These are phyloP conservation scores for Elaphurus davidianus DNA, from an alignment of 2,113 vertebrate species.

Conservation along the genomic window DNA sequence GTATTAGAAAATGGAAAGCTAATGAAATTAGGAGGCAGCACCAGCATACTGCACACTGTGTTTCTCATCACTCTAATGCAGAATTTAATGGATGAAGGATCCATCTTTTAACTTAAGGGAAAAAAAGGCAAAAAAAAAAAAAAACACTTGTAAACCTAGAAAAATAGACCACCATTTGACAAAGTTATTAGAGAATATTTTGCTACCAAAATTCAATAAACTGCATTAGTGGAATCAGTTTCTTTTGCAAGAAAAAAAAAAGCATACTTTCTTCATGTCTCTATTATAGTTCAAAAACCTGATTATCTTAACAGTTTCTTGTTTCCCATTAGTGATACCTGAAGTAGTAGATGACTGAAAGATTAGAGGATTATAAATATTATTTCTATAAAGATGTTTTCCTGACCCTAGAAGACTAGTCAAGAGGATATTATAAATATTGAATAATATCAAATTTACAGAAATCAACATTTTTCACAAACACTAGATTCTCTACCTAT, in stretches of 20 bases:
- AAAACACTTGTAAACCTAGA: not conserved
- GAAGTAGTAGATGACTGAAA: conserved; percentile 32
- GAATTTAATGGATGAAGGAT: conserved; percentile 23
- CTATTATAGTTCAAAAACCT: conserved; percentile 2
- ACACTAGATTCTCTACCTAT: not conserved
- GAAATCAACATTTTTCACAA: conserved; percentile 49
- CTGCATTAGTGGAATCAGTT: conserved; percentile 1
- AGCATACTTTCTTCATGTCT: not conserved
- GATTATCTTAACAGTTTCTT: not conserved
- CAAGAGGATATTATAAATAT: conserved; percentile 42
- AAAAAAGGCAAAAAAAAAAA: not conserved
- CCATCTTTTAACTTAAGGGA: not conserved
- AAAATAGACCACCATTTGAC: conserved; percentile 24
- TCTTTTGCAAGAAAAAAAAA: conserved; percentile 26
- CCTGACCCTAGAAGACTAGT: not conserved
- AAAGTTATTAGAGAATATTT: conserved; percentile 54
- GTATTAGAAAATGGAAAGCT: conserved; percentile 53
- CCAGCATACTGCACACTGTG: not conserved
- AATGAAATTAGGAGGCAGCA: conserved; percentile 44
- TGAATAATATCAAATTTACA: conserved; percentile 42
- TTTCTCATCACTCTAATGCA: conserved; percentile 46
- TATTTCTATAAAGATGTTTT: conserved; percentile 29
- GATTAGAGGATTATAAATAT: conserved; percentile 28
- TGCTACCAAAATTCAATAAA: conserved; percentile 50
- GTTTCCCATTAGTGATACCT: conserved; percentile 24